Evolutionary conservation across 2,113 vertebrate species (phyloP).

Genomic region (Gavia stellata): DNA sequence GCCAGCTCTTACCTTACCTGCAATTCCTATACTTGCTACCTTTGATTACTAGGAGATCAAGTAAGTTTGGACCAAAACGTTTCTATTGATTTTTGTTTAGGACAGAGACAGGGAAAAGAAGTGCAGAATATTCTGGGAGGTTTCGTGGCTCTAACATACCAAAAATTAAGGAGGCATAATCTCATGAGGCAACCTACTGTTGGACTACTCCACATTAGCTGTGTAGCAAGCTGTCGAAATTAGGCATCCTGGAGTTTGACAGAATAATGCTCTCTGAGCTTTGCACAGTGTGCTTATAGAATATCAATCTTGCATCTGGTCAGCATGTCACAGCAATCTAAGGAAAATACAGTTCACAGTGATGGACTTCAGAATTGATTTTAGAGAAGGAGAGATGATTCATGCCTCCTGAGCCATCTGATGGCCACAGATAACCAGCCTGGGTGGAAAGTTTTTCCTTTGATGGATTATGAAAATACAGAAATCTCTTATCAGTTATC

Average conservation of each 20-base stretch:
- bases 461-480: neutral
- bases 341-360: neutral
- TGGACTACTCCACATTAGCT: neutral
- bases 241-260: neutral
- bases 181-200: neutral
- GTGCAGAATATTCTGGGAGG: neutral
- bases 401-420: neutral
- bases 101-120: neutral
- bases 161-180: neutral
- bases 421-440: neutral
- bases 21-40: neutral
- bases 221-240: neutral
- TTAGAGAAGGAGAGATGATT: neutral
- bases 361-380: neutral
- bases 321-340: neutral
- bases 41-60: neutral
- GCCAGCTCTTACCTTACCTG: neutral
- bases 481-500: neutral
- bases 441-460: neutral
- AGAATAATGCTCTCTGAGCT: neutral
- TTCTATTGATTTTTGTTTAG: neutral
- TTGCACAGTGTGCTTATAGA: neutral
- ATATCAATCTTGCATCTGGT: neutral
- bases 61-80: neutral
- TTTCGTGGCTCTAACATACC: neutral